Base-by-base conservation (phyloP, 2,113 vertebrate species). In the Osmerus eperlanus region DNA sequence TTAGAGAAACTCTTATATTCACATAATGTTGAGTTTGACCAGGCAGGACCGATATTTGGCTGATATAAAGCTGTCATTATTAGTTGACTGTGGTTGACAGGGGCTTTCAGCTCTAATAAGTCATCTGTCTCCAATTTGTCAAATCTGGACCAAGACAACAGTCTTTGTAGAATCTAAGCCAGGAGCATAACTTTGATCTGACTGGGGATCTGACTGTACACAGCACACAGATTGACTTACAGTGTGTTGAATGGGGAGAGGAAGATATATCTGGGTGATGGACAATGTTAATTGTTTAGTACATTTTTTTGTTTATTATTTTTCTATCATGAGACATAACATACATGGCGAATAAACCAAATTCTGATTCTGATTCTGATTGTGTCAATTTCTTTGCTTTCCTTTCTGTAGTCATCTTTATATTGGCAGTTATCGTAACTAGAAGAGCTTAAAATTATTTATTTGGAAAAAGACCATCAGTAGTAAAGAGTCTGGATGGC, bases 381-480 rank as follows among this genome's bases (percentile, higher is more conserved):
- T 29, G 25, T 32, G 14, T 56, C 16, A 3, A 12, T 3, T 60
- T 65, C 36, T 23, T 13, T 2, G 12, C 21, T 62, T 62, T 60
- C 67, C 58, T 53, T 64, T 74, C 55, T 8, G 19, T 68, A 9
- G 29, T 61, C 67, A 61, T n/a, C 28, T 78, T 21, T 18, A 62
- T 68, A 47, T 55, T 41, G 68, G 68, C 75, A 74, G 80, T 76
- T 54, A 53, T 69, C 55, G 14, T 4, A 58, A 69, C 41, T 72
- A 71, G 56, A 81, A 74, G 56, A 73, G 61, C 65, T 76, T 21
- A 25, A 19, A 19, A 28, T 63, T 28, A 55, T 84, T 78, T 83
- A 83, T 86, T 81, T 84, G 75, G 77, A 83, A 83, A 83, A 80
- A 75, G 79, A 80, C 54, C 65, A 73, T 74, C 19, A 62, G 64